These are phyloP conservation scores for Amblyteles armatorius DNA, from an alignment of 2,888 invertebrate genomes.

Conservation along the genomic window DNA sequence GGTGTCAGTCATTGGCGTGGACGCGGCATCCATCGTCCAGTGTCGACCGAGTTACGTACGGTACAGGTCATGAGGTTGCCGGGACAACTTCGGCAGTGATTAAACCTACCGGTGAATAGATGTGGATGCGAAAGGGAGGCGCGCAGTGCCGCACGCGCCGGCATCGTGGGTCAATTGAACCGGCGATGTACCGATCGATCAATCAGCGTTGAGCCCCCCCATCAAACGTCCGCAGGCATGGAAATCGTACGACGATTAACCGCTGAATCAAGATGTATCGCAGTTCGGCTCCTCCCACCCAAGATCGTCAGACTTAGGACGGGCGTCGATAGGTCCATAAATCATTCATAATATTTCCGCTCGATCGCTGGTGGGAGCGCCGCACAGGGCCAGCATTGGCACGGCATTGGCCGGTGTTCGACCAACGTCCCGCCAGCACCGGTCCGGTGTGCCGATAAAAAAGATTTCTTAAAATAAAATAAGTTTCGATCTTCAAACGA, in stretches of 20 bases:
- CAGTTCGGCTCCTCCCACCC: slow-evolving; percentile 7
- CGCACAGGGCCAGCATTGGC: too few species aligned
- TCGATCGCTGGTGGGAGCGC: background rate
- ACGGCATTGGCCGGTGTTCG: too few species aligned
- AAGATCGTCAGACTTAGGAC: background rate
- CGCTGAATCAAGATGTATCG: slow-evolving; percentile 15
- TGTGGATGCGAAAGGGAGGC: slow-evolving; percentile 17
- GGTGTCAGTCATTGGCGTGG: background rate
- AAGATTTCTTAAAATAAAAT: too few species aligned
- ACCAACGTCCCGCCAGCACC: background rate
- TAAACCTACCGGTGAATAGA: slow-evolving; percentile 22
- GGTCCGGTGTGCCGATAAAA: too few species aligned
- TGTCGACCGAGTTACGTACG: background rate
- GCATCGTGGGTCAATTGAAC: slow-evolving; percentile 71
- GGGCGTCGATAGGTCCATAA: background rate
- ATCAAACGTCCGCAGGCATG: slow-evolving; percentile 67
- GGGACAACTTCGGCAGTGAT: slow-evolving; percentile 28
- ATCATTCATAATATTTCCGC: background rate
- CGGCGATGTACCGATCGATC: slow-evolving; percentile 70
- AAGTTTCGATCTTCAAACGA: too few species aligned
- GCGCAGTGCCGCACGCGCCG: slow-evolving; percentile 36
- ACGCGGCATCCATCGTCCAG: slow-evolving; percentile 1
- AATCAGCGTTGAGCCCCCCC: slow-evolving; percentile 74
- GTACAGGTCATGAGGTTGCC: background rate
- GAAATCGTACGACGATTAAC: slow-evolving; percentile 63